Base-by-base conservation (phyloP, 1,140 invertebrate species). In the Drosophila nannoptera region DNA sequence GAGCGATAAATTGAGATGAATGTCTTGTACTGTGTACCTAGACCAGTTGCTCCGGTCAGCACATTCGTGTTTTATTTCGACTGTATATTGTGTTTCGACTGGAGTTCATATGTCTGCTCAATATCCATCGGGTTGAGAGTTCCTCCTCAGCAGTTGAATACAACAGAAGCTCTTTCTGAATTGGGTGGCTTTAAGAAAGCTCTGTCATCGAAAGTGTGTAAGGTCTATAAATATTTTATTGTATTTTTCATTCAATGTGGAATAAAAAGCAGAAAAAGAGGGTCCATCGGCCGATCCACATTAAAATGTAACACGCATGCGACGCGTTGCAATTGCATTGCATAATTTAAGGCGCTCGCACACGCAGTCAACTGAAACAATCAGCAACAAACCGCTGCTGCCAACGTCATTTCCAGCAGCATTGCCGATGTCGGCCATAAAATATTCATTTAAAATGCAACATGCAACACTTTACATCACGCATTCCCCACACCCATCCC, bases 401-500 rank as follows among this genome's bases (percentile, higher is more conserved):
- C 46, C 49, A 54, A 35, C 42, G 50, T 40, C 53, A 62, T 62
- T 59, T 70, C 35, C 68, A 65, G 54, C 54, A 45, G 35, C 38
- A 52, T 46, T 64, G 69, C 55, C 50, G 69, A 73, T 73, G 70
- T 63, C 66, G 73, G 59, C 70, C 73, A 84, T 81, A 84, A 84
- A 84, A 84, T 84, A 84, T 84, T 84, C 70, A 84, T 84, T 84
- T 84, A 72, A 84, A 86, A 84, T 84, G 81, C 81, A 86, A 69
- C 81, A 84, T 78, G 81, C 81, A 84, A 86, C 82, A 84, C 81
- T 84, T 77, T 81, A 61, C 60, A 81, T 84, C 81, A 86, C 77
- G 64, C 69, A 80, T 76, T 43, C 48, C 46, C 61, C 71, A 53
- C 48, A 46, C 56, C 22, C 46, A 31, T 33, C 48, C 33, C 32